Percentiles rank a stretch among this genome's conserved stretches.
Evolutionary conservation across 2,888 invertebrate genomes (phyloP).

Genomic region (Orthosia gracilis): DNA sequence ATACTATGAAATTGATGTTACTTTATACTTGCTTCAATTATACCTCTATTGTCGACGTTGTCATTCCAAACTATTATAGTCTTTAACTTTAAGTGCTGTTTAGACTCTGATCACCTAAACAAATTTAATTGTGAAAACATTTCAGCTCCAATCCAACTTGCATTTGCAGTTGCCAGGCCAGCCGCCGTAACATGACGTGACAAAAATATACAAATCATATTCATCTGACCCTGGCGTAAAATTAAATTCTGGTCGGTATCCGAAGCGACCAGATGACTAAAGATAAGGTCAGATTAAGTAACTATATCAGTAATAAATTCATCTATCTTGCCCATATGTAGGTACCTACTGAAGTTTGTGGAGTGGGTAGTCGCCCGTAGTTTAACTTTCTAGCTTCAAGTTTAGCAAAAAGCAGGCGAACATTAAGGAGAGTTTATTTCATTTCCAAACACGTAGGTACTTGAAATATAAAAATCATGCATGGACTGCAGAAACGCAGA

Average conservation of each 20-base stretch:
- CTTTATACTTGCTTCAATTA: conserved; percentile 40
- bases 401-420: conserved; percentile 23
- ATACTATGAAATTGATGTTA: conserved; percentile 48
- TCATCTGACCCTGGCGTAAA: background rate
- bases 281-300: background rate
- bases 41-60: conserved; percentile 53
- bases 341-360: background rate
- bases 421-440: conserved; percentile 17
- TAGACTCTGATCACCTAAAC: conserved; percentile 1
- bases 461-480: conserved; percentile 4
- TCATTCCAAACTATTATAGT: conserved; percentile 24
- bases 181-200: no score
- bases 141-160: background rate
- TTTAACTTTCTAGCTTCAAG: conserved; percentile 29
- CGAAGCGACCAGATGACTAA: no score
- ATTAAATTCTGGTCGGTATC: background rate
- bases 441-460: conserved; percentile 8
- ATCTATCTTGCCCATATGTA: conserved; percentile 5
- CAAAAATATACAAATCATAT: no score
- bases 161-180: no score
- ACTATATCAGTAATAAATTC: background rate
- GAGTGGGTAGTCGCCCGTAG: background rate
- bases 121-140: conserved; percentile 1
- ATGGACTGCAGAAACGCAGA: background rate
- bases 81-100: conserved; percentile 10